phyloP scores from a whole-genome alignment of 2,113 vertebrate species.

The Archocentrus centrarchus region DNA sequence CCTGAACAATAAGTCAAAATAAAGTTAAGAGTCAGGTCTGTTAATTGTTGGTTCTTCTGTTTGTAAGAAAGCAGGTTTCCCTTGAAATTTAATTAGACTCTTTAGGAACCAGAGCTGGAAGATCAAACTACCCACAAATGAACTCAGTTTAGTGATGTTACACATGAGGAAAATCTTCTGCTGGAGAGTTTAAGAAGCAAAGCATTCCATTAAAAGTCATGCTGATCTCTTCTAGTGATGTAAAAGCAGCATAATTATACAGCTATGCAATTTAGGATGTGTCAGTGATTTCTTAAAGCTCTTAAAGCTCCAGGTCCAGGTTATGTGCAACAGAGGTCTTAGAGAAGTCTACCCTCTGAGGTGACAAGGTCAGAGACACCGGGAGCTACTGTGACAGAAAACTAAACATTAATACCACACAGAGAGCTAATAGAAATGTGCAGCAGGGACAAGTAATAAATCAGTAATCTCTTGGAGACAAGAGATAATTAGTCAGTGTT shows the following conservation, averaged over 20 bases:
- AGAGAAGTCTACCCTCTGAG: background rate
- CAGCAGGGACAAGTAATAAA: constrained; percentile 16
- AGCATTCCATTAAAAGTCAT: background rate
- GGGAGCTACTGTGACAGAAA: background rate
- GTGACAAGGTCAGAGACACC: background rate
- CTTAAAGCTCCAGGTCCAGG: background rate
- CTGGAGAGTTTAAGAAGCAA: background rate
- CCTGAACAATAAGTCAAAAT: background rate
- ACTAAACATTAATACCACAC: background rate
- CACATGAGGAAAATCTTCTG: too few relatives aligned
- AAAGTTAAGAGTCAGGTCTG: background rate
- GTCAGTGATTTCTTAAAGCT: background rate
- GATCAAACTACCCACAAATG: too few relatives aligned
- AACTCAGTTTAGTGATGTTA: too few relatives aligned
- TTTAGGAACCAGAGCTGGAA: too few relatives aligned
- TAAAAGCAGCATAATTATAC: background rate
- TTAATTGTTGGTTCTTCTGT: too few relatives aligned
- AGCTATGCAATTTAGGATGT: background rate
- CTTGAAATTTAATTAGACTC: too few relatives aligned
- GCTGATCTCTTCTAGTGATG: background rate
- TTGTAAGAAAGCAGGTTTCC: too few relatives aligned
- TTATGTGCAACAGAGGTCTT: background rate
- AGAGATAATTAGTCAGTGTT: constrained; percentile 30
- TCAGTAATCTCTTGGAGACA: constrained; percentile 31
- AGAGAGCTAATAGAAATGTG: constrained; percentile 24